A percentile compares a stretch with the other conserved stretches of the same genome.
These are phyloP conservation scores for Noctuana brunneofusca DNA, from an alignment of 2,888 invertebrate genomes.

Conservation along the genomic window DNA sequence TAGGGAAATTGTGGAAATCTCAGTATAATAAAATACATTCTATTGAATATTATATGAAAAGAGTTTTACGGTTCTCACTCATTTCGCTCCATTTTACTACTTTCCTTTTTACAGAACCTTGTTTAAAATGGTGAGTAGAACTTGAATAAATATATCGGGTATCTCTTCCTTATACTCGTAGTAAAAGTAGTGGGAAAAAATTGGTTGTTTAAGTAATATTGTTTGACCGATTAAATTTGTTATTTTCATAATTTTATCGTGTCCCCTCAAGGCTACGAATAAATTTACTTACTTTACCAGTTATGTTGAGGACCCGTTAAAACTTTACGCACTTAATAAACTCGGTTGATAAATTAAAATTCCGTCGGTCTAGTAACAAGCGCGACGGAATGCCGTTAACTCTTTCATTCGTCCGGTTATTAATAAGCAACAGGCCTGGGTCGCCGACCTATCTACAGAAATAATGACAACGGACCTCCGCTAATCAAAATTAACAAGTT, in stretches of 20 bases:
- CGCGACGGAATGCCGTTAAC: constrained; percentile 74
- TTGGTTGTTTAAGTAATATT: no score
- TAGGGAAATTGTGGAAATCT: constrained; percentile 80
- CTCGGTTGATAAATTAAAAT: constrained; percentile 77
- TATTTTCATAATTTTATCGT: no score
- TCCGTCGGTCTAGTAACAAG: constrained; percentile 78
- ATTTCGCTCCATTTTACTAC: constrained; percentile 75
- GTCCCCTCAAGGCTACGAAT: constrained; percentile 57
- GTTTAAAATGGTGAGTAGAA: constrained; percentile 40
- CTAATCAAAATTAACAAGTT: constrained; percentile 67
- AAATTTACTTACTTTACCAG: constrained; percentile 77
- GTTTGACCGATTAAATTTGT: no score
- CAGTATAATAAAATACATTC: constrained; percentile 80
- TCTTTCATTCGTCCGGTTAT: constrained; percentile 54
- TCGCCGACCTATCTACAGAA: constrained; percentile 65
- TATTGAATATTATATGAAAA: constrained; percentile 81
- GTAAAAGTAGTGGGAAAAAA: no score
- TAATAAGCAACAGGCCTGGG: constrained; percentile 60
- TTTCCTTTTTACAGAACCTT: constrained; percentile 69
- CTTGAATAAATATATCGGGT: no score
- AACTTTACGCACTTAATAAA: constrained; percentile 82
- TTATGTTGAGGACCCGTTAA: constrained; percentile 62
- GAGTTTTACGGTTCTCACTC: constrained; percentile 75
- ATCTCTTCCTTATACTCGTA: no score
- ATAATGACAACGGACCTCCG: constrained; percentile 53